Percentiles rank a stretch among this genome's conserved stretches.
Evolutionary conservation across 2,888 invertebrate genomes (phyloP).

Genomic region (Zygaena filipendulae): DNA sequence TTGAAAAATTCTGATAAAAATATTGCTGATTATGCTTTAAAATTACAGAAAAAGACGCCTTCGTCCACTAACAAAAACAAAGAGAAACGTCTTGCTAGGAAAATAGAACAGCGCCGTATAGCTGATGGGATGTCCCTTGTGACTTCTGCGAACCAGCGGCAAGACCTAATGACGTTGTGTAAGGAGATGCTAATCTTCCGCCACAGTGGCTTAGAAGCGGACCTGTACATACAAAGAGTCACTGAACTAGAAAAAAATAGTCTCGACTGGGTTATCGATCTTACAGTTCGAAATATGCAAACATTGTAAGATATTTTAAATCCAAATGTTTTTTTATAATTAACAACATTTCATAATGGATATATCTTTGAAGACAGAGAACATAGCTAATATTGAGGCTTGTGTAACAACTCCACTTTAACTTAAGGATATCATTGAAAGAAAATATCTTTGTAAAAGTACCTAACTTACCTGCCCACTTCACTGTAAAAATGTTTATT

Average conservation of each 20-base stretch:
- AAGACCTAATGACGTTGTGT: conserved; percentile 70
- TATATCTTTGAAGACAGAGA: too few relatives aligned
- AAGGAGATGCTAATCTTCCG: conserved; percentile 71
- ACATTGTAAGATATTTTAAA: conserved; percentile 63
- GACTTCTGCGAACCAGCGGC: conserved; percentile 68
- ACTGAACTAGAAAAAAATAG: conserved; percentile 65
- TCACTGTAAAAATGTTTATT: background rate
- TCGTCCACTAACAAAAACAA: conserved; percentile 62
- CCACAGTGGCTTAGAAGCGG: conserved; percentile 69
- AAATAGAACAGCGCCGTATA: conserved; percentile 69
- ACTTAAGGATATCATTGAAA: too few relatives aligned
- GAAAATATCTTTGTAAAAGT: too few relatives aligned
- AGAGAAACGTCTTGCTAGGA: conserved; percentile 71
- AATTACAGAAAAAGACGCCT: conserved; percentile 61
- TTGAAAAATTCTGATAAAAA: too few relatives aligned
- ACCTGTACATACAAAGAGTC: conserved; percentile 70
- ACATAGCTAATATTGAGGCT: too few relatives aligned
- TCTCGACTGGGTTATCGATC: conserved; percentile 76
- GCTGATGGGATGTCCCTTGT: conserved; percentile 70
- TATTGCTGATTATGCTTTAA: too few relatives aligned
- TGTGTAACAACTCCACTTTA: too few relatives aligned
- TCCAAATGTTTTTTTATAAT: background rate
- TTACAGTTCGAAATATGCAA: conserved; percentile 85
- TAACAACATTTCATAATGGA: too few relatives aligned
- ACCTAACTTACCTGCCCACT: too few relatives aligned